Conservation (phyloP, 2,113 vertebrate species). For the Maccullochella peelii region DNA sequence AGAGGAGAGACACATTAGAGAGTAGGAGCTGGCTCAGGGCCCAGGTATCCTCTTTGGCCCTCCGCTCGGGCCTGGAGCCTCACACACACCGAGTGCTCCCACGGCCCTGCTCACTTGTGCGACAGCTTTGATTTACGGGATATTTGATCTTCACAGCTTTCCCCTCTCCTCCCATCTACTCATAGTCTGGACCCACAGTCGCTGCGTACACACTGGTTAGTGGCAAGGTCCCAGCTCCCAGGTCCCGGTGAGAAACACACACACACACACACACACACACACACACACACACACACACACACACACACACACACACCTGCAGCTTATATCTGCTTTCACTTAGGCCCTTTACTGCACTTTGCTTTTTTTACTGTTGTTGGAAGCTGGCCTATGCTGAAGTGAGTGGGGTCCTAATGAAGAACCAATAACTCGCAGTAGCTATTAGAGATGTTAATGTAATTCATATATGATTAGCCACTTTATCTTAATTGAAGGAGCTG, state of each 20-base stretch:
- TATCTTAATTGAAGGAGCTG: constrained; percentile 56
- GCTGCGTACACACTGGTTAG: constrained; percentile 13
- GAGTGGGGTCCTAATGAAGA: constrained; percentile 51
- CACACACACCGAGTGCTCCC: constrained; percentile 25
- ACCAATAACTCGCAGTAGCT: constrained; percentile 41
- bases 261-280: background rate
- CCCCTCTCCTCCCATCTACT: constrained; percentile 20
- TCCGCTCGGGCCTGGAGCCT: background rate
- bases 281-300: constrained; percentile 14
- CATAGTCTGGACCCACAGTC: constrained; percentile 23
- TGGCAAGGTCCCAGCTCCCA: constrained; percentile 9
- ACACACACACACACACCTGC: constrained; percentile 17
- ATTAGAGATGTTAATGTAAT: constrained; percentile 56
- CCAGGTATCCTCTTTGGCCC: constrained; percentile 36
- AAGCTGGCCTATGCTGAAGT: background rate
- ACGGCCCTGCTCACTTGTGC: constrained; percentile 11
- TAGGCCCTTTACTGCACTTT: constrained; percentile 24
- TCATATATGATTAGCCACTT: constrained; percentile 59
- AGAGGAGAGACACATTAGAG: background rate
- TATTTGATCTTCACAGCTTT: constrained; percentile 62
- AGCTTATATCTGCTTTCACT: constrained; percentile 53
- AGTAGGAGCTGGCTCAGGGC: constrained; percentile 23
- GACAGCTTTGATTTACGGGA: constrained; percentile 62
- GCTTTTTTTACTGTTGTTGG: constrained; percentile 20
- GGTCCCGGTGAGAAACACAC: background rate